Percentiles rank a stretch among this genome's conserved stretches.
Conservation (phyloP, 1,140 invertebrate species). For the Lordiphosa stackelbergi region DNA sequence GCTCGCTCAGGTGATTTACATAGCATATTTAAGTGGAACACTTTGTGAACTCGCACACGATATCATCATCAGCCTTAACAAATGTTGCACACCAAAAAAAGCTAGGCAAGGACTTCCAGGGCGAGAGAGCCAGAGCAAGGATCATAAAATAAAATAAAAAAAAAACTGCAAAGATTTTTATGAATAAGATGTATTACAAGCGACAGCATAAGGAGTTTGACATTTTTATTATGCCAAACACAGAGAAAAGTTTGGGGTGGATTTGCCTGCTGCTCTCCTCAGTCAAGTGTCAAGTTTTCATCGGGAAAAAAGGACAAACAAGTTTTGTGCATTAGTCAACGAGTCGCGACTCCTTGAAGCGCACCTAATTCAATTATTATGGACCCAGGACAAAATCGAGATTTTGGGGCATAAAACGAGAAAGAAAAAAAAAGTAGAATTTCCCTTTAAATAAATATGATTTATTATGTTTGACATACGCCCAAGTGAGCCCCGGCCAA, state of each 20-base stretch:
- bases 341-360: constrained; percentile 29
- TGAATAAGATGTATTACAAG: constrained; percentile 74
- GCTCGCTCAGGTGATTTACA: constrained; percentile 68
- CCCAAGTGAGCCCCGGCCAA: constrained; percentile 26
- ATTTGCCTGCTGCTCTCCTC: no score
- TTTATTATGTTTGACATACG: constrained; percentile 68
- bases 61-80: constrained; percentile 60
- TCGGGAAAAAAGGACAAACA: constrained; percentile 31
- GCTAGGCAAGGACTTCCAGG: constrained; percentile 28
- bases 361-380: constrained; percentile 68
- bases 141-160: constrained; percentile 8
- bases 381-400: not conserved
- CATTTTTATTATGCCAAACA: constrained; percentile 67
- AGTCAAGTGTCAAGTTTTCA: constrained; percentile 8
- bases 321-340: constrained; percentile 42
- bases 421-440: constrained; percentile 8
- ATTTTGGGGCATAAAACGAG: not conserved
- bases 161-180: constrained; percentile 54
- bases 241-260: constrained; percentile 19
- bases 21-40: constrained; percentile 75
- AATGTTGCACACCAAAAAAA: constrained; percentile 43
- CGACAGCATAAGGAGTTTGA: constrained; percentile 70
- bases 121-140: constrained; percentile 14
- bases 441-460: constrained; percentile 73
- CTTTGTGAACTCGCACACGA: constrained; percentile 58